phyloP scores from a whole-genome alignment of 1,140 invertebrate genomes.

The Brachystomella parvula region DNA sequence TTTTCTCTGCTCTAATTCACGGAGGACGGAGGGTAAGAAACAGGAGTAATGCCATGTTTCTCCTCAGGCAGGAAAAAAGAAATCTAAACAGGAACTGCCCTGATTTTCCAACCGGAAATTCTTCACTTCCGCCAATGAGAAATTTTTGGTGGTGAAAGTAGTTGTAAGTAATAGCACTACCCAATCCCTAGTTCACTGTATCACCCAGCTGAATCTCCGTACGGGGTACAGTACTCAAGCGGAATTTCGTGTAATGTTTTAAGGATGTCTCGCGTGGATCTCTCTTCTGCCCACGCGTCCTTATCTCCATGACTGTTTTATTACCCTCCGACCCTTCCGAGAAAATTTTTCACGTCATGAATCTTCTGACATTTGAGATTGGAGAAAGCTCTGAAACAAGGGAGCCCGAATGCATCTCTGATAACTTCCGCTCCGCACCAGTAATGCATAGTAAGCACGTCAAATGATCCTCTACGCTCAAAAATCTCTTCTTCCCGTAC shows the following conservation, averaged over 20 bases:
- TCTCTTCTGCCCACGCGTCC: slow-evolving; percentile 14
- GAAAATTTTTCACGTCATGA: slow-evolving; percentile 24
- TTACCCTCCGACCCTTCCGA: slow-evolving; percentile 18
- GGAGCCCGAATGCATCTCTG: not conserved
- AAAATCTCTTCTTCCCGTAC: too few species aligned
- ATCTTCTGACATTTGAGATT: slow-evolving; percentile 4
- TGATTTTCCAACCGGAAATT: slow-evolving; percentile 42
- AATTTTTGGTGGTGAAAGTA: too few species aligned
- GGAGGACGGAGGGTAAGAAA: slow-evolving; percentile 20
- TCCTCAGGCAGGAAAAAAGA: slow-evolving; percentile 23
- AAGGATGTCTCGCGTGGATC: slow-evolving; percentile 14
- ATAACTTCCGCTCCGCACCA: not conserved
- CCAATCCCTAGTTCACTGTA: not conserved
- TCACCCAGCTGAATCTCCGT: not conserved
- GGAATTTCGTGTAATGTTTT: not conserved
- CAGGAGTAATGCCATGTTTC: slow-evolving; percentile 26
- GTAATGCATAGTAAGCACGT: not conserved
- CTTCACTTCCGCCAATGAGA: slow-evolving; percentile 40
- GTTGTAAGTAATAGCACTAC: not conserved
- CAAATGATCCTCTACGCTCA: not conserved
- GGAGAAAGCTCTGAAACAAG: not conserved
- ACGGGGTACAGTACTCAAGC: too few species aligned
- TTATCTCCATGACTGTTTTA: slow-evolving; percentile 30
- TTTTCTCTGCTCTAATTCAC: slow-evolving; percentile 24
- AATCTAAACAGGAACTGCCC: slow-evolving; percentile 30